Evolutionary conservation across 2,113 vertebrate species (phyloP), one percentile per base, ranked within the genome.

Genomic region (Gracilinanus agilis): DNA sequence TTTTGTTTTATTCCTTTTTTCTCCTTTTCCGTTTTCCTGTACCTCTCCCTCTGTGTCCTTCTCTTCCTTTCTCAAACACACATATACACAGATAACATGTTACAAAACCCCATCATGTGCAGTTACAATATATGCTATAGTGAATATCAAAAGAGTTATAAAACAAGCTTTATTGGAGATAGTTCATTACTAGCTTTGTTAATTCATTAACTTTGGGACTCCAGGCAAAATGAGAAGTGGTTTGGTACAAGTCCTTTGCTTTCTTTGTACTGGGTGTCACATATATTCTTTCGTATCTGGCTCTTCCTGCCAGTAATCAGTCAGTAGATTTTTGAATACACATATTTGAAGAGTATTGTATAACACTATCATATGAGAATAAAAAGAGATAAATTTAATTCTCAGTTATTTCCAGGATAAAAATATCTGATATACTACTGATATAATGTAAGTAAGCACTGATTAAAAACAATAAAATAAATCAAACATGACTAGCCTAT

Each of bases 401-500:
- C 49, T 94, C 53, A 90, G 16, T 53, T 90, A 10, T 96, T 97
- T 96, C 8, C 25, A 91, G 44, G 16, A 54, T 96, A 91, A 53
- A 95, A 89, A 34, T 44, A 90, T 67, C 40, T 54, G 93, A 93
- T 94, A 55, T 95, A 23, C 10, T 6, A 67, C 94, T 19, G 49
- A 49, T 49, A 49, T 91, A 56, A 75, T 88, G 11, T 67, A 95
- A 90, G 54, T 94, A 95, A 96, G n/a, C 29, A 92, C 12, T 89
- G 54, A 96, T 90, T 91, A 90, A 96, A 90, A 93, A 90, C 25
- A 92, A 25, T 88, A 91, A 95, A 97, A 44, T 96, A 94, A 97
- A 94, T 92, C 40, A 95, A 90, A 90, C 90, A 94, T 90, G 58
- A 92, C 44, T 93, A 53, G 53, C 29, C 91, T 97, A 58, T 96